Evolutionary conservation across 2,113 vertebrate genomes (phyloP), one percentile per base, ranked within the genome.

Genomic region (Tursiops truncatus): DNA sequence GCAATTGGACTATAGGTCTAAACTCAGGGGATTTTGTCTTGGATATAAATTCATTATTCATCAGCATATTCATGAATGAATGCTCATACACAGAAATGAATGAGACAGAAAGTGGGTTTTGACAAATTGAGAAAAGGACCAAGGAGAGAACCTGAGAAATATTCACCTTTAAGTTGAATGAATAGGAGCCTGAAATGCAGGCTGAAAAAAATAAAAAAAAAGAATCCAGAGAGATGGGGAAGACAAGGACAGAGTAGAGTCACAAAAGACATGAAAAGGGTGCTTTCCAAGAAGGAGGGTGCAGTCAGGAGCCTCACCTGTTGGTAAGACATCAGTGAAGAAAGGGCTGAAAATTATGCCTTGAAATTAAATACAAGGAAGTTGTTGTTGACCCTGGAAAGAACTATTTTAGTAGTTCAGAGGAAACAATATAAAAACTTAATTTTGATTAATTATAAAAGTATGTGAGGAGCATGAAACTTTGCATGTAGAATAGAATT

Each of bases 1-100:
- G 18, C 17, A 26, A 2, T 12, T 50, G 7, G 36, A 58, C 1
- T 18, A 1, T 4, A 11, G 21, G 17, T n/a, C 12, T 33, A 21
- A 36, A 44, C 25, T 26, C 20, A 25, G 9, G 8, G 36, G 36
- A 63, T 3, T 28, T 0, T 28, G 0, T 28, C 28, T 83, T 50
- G 53, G 21, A 6, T 10, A 36, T 0, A 3, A 13, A 63, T 31
- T 71, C 38, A 14, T 10, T 17, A 28, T 56, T 62, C 5, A 13
- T 28, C 28, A 23, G 4, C 18, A 41, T 25, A 21, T 8, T 21
- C 21, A 84, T 28, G 79, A 74, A 18, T 23, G 21, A 13, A 26
- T 50, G n/a, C 33, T 76, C 31, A 38, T 3, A 56, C n/a, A 25
- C 3, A n/a, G 10, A 1, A 38, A 31, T 80, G 28, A 62, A 56